Percentiles rank a stretch among this genome's conserved stretches.
phyloP scores from a whole-genome alignment of 2,797 vertebrate genomes.

The Lerista edwardsae region DNA sequence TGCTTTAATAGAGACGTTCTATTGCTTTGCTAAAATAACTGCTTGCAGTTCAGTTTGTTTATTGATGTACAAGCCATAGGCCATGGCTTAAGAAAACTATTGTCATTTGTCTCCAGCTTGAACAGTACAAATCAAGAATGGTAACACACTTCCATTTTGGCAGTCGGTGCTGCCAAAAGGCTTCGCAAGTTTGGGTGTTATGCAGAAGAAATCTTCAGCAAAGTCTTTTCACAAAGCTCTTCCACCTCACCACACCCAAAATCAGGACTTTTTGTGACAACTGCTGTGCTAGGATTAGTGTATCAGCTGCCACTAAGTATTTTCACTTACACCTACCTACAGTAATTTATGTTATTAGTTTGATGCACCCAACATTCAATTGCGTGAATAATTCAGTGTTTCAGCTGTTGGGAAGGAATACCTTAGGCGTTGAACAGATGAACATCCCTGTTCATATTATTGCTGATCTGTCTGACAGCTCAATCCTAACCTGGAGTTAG shows the following conservation, averaged over 20 bases:
- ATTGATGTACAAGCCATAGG: conserved; percentile 1
- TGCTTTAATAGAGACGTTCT: background rate
- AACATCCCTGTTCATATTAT: background rate
- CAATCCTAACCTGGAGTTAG: no score
- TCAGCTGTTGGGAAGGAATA: conserved; percentile 22
- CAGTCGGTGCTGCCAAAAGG: background rate
- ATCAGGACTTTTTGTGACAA: background rate
- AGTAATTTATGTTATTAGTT: conserved; percentile 18
- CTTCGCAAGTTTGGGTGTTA: background rate
- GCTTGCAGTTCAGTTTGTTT: background rate
- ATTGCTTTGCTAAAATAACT: background rate
- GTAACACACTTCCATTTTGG: background rate
- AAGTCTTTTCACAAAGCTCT: background rate
- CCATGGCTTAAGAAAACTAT: background rate
- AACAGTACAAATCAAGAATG: background rate
- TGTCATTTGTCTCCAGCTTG: conserved; percentile 1
- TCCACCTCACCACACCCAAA: background rate
- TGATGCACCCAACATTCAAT: background rate
- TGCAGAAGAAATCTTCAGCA: background rate
- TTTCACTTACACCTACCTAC: background rate
- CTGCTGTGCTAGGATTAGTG: background rate
- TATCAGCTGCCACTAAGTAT: background rate
- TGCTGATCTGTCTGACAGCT: background rate
- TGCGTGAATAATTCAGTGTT: background rate
- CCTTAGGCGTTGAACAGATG: conserved; percentile 14